Conservation (phyloP, 1,140 invertebrate genomes). For the Teleopsis dalmanni region DNA sequence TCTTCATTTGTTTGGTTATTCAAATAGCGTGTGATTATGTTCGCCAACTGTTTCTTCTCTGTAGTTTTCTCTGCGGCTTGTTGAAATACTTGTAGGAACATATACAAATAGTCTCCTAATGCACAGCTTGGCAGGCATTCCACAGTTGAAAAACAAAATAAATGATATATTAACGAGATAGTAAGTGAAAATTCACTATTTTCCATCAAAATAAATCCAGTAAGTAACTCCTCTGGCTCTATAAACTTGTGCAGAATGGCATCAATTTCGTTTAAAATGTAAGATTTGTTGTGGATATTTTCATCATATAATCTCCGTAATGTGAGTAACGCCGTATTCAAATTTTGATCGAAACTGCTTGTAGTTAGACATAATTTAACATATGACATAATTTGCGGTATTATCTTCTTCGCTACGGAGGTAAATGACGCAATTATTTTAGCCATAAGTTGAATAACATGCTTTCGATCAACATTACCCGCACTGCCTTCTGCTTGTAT, state of each 20-base stretch:
- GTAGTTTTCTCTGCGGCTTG: conserved; percentile 12
- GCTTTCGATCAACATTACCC: too few species aligned
- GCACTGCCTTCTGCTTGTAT: too few species aligned
- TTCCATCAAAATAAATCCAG: conserved; percentile 31
- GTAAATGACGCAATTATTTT: too few species aligned
- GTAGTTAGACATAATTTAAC: too few species aligned
- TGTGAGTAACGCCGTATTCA: too few species aligned
- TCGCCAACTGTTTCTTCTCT: conserved; percentile 9
- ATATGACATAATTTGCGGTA: conserved; percentile 23
- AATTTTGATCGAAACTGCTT: too few species aligned
- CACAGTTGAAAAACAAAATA: conserved; percentile 25
- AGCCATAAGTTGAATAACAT: too few species aligned
- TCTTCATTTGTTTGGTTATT: conserved; percentile 26
- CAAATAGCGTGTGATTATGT: conserved; percentile 23
- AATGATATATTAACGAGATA: conserved; percentile 18
- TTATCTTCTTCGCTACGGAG: too few species aligned
- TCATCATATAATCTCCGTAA: conserved; percentile 24
- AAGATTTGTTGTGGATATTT: conserved; percentile 14
- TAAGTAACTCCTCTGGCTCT: conserved; percentile 23
- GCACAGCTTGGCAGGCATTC: conserved; percentile 29
- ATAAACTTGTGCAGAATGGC: conserved; percentile 3
- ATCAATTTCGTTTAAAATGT: conserved; percentile 10
- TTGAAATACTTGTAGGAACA: conserved; percentile 25
- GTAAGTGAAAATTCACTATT: conserved; percentile 19
- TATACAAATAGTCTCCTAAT: conserved; percentile 20